These are phyloP conservation scores for Epistrophe eligans DNA, from an alignment of 2,888 invertebrate species.

Conservation along the genomic window DNA sequence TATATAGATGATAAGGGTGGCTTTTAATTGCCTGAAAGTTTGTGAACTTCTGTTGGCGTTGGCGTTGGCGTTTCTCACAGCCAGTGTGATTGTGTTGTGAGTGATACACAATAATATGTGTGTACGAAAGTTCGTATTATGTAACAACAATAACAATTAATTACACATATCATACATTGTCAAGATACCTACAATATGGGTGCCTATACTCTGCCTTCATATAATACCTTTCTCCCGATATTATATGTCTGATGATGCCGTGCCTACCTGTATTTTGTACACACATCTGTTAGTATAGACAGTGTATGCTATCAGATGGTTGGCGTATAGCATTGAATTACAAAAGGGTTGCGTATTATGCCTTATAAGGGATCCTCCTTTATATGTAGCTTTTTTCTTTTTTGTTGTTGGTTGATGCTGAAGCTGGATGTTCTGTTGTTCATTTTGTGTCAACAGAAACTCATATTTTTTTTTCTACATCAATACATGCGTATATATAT, in stretches of 20 bases:
- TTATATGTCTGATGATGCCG: not conserved
- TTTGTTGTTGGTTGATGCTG: conserved; percentile 47
- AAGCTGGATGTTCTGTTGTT: conserved; percentile 30
- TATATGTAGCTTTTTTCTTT: conserved; percentile 27
- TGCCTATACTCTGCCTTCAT: not conserved
- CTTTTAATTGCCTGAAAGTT: conserved; percentile 69
- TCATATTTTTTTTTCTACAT: conserved; percentile 10
- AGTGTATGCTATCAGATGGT: conserved; percentile 31
- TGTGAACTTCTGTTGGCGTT: conserved; percentile 43
- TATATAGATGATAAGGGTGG: conserved; percentile 4
- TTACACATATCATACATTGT: conserved; percentile 62
- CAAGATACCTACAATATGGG: not conserved
- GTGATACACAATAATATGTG: conserved; percentile 21
- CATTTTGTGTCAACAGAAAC: conserved; percentile 52
- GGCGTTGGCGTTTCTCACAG: conserved; percentile 19
- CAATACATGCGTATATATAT: not conserved
- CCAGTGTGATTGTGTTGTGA: conserved; percentile 15
- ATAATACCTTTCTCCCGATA: not conserved
- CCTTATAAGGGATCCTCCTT: conserved; percentile 24
- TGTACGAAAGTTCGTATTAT: conserved; percentile 43
- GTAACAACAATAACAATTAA: conserved; percentile 72
- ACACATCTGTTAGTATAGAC: conserved; percentile 29
- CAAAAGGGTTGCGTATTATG: conserved; percentile 39
- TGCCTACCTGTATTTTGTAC: conserved; percentile 31
- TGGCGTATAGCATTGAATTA: conserved; percentile 33